phyloP scores from a whole-genome alignment of 1,140 invertebrate genomes.

The Bombus pascuorum region DNA sequence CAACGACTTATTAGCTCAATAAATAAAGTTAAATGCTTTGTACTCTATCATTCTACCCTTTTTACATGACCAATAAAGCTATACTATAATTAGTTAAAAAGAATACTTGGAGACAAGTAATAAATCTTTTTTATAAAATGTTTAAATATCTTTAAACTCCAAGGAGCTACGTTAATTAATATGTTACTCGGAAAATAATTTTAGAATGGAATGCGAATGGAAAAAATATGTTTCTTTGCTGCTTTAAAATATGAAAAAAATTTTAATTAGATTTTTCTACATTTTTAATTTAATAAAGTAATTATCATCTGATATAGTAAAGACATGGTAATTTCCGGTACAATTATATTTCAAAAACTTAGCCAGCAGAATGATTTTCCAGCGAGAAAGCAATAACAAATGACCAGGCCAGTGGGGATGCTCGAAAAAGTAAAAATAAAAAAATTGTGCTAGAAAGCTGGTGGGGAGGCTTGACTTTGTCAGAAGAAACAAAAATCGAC shows the following conservation, averaged over 20 bases:
- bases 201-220: not conserved
- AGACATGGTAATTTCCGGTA: not conserved
- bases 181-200: not conserved
- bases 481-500: conserved; percentile 42
- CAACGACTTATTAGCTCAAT: conserved; percentile 15
- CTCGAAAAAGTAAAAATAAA: conserved; percentile 9
- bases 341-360: not conserved
- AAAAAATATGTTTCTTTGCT: no score
- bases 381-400: not conserved
- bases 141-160: not conserved
- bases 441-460: conserved; percentile 4
- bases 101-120: not conserved
- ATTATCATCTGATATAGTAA: not conserved
- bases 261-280: not conserved
- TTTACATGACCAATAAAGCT: not conserved
- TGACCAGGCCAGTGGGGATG: not conserved
- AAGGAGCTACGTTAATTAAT: not conserved
- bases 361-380: no score
- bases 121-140: not conserved
- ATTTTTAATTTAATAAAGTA: not conserved
- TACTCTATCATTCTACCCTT: conserved; percentile 15
- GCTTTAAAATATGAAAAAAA: not conserved
- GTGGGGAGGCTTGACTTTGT: conserved; percentile 39
- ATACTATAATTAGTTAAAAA: not conserved
- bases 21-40: conserved; percentile 22